Evolutionary conservation across 2,113 vertebrate species (phyloP).

Genomic region (Erythrocercus mccallii): DNA sequence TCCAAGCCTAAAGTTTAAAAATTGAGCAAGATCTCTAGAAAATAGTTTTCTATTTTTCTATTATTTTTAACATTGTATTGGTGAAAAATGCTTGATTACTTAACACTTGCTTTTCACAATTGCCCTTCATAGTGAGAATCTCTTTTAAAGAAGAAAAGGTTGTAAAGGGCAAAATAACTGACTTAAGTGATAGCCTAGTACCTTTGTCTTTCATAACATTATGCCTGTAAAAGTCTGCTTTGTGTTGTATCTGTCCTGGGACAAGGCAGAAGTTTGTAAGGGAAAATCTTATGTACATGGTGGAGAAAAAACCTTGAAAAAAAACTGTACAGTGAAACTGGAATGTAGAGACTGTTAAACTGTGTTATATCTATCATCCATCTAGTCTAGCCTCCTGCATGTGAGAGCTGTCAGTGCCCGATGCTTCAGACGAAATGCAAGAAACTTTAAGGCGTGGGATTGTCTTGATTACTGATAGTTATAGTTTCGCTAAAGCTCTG

Average conservation of each 20-base stretch:
- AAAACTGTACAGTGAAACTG: neutral
- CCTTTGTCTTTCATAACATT: neutral
- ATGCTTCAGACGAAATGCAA: neutral
- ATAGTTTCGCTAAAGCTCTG: neutral
- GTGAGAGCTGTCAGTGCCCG: neutral
- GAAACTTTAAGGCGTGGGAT: neutral
- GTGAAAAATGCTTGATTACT: neutral
- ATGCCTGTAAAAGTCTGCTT: neutral
- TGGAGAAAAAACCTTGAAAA: neutral
- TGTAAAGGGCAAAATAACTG: neutral
- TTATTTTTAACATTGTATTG: neutral
- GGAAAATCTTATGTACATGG: neutral
- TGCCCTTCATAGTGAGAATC: neutral
- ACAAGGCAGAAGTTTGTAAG: neutral
- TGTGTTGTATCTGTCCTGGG: neutral
- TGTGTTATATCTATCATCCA: neutral
- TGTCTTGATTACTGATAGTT: neutral
- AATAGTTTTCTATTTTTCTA: neutral
- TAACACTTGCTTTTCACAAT: neutral
- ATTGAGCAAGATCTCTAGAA: neutral
- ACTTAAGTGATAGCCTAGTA: neutral
- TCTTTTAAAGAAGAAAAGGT: neutral
- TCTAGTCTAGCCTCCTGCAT: neutral
- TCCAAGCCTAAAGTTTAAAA: neutral
- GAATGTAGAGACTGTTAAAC: neutral